A percentile compares a stretch with the other conserved stretches of the same genome.
phyloP scores from a whole-genome alignment of 1,140 invertebrate species.

The Panulirus ornatus region DNA sequence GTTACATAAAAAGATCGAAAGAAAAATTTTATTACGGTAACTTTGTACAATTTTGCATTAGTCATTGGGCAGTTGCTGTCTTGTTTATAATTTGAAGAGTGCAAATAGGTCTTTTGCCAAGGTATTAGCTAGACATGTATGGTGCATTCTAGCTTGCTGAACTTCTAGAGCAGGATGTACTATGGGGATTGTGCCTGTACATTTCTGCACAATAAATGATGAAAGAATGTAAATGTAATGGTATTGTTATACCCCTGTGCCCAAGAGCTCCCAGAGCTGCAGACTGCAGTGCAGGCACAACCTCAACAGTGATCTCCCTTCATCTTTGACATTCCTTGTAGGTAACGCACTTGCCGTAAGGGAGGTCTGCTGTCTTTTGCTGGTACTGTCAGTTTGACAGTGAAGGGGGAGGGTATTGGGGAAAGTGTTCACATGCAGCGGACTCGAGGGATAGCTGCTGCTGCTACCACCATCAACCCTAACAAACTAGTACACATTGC shows the following conservation, averaged over 20 bases:
- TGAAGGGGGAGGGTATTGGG: conserved; percentile 32
- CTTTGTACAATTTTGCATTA: conserved; percentile 72
- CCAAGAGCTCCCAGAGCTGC: conserved; percentile 34
- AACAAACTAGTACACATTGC: conserved; percentile 37
- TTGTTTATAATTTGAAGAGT: conserved; percentile 68
- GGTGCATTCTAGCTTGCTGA: conserved; percentile 72
- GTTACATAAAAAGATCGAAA: conserved; percentile 28
- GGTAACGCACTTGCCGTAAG: conserved; percentile 53
- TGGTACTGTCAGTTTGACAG: conserved; percentile 52
- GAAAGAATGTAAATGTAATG: conserved; percentile 61
- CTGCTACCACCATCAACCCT: conserved; percentile 50
- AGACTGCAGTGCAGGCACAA: conserved; percentile 65
- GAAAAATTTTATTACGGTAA: conserved; percentile 68
- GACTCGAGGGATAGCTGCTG: conserved; percentile 64
- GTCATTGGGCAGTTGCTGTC: conserved; percentile 71
- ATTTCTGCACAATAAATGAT: conserved; percentile 58
- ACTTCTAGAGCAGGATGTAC: conserved; percentile 68
- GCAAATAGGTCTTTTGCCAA: conserved; percentile 70
- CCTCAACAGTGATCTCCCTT: conserved; percentile 64
- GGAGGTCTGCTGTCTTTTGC: conserved; percentile 64
- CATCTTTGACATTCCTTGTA: conserved; percentile 69
- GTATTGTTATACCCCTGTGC: conserved; percentile 61
- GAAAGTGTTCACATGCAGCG: conserved; percentile 65
- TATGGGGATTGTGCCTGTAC: conserved; percentile 66
- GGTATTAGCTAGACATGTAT: conserved; percentile 68